A percentile compares a stretch with the other conserved stretches of the same genome.
Conservation (phyloP, 2,888 invertebrate species). For the Dascillus cervinus region DNA sequence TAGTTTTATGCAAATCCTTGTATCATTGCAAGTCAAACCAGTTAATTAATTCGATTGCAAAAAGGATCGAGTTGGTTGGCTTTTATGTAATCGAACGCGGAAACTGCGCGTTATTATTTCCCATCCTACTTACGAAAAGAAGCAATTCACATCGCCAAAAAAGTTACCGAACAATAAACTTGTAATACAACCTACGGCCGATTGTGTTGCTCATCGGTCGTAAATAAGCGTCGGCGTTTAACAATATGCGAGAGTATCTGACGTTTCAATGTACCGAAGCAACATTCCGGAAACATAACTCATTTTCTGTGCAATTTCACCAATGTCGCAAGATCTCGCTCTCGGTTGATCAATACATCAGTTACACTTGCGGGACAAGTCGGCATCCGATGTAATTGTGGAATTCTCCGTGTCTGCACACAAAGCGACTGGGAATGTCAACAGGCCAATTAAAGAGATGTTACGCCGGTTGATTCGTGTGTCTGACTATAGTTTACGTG, state of each 20-base stretch:
- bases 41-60: no score
- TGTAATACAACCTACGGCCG: no score
- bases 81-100: no score
- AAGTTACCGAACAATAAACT: no score
- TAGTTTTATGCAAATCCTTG: no score
- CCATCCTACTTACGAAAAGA: no score
- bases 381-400: slow-evolving; percentile 10
- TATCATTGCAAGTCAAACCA: no score
- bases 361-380: not conserved
- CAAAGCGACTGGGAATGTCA: slow-evolving; percentile 24
- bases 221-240: not conserved
- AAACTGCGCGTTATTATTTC: no score
- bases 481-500: slow-evolving; percentile 14
- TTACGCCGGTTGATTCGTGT: slow-evolving; percentile 25
- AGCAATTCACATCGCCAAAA: no score
- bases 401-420: slow-evolving; percentile 6
- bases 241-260: not conserved
- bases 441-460: slow-evolving; percentile 33
- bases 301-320: slow-evolving; percentile 14
- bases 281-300: slow-evolving; percentile 14
- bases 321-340: slow-evolving; percentile 11
- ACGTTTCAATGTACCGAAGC: not conserved
- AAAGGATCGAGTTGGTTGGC: no score
- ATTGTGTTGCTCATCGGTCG: no score
- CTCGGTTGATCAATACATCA: slow-evolving; percentile 1